Evolutionary conservation across 2,888 invertebrate species (phyloP).

Genomic region (Hedya salicella): DNA sequence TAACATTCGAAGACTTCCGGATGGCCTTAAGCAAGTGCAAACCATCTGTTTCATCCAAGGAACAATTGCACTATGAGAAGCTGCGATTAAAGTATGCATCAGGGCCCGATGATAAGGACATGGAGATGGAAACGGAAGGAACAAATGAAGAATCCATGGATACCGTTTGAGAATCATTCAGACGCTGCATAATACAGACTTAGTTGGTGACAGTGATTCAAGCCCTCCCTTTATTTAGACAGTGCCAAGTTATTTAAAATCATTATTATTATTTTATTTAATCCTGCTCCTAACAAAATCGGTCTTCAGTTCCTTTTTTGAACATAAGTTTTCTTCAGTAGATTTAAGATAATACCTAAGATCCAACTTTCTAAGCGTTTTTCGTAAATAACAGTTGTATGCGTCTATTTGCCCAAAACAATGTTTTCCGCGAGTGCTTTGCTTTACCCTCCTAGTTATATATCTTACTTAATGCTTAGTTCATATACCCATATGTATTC

Average conservation of each 20-base stretch:
- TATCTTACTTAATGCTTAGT: constrained; percentile 4
- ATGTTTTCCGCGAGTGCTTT: not conserved
- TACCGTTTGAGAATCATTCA: constrained; percentile 71
- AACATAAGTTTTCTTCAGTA: constrained; percentile 49
- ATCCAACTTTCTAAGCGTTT: constrained; percentile 45
- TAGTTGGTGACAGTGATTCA: constrained; percentile 52
- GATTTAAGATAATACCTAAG: constrained; percentile 15
- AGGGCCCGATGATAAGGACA: constrained; percentile 77
- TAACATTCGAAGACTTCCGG: constrained; percentile 90
- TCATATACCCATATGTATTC: not conserved
- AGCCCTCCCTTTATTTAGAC: constrained; percentile 1
- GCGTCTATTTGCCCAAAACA: not conserved
- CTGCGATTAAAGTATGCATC: constrained; percentile 88
- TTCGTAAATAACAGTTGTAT: not conserved
- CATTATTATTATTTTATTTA: constrained; percentile 22
- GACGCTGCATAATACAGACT: constrained; percentile 56
- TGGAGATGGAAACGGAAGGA: constrained; percentile 85
- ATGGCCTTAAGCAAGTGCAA: constrained; percentile 91
- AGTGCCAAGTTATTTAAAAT: constrained; percentile 19
- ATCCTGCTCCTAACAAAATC: constrained; percentile 5
- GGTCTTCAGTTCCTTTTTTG: constrained; percentile 42
- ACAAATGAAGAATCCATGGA: constrained; percentile 81
- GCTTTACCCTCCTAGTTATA: not conserved
- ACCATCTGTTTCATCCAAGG: constrained; percentile 94
- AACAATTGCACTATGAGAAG: constrained; percentile 91